These are phyloP conservation scores for Thecocarcelia acutangulata DNA, from an alignment of 2,888 invertebrate genomes.

Conservation along the genomic window DNA sequence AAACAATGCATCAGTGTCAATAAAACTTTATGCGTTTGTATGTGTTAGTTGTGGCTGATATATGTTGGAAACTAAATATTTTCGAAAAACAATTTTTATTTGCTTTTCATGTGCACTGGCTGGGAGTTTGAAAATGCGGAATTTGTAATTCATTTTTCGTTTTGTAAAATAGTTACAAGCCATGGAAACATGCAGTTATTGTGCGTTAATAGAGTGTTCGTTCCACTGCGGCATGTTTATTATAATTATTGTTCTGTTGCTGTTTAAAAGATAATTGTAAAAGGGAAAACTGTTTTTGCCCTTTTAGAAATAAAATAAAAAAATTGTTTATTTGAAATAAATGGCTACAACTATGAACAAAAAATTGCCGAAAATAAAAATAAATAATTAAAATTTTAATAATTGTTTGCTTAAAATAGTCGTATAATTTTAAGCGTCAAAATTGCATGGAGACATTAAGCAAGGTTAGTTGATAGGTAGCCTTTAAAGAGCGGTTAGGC, in stretches of 20 bases:
- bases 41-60: background rate
- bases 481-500: no score
- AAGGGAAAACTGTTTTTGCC: background rate
- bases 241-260: slow-evolving; percentile 10
- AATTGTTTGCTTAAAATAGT: no score
- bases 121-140: background rate
- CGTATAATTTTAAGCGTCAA: no score
- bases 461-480: no score
- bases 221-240: slow-evolving; percentile 21
- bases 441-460: no score
- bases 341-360: background rate
- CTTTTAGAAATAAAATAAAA: background rate
- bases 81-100: slow-evolving; percentile 4
- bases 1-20: slow-evolving; percentile 31
- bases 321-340: background rate
- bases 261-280: slow-evolving; percentile 20
- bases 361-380: no score
- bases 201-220: slow-evolving; percentile 23
- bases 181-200: slow-evolving; percentile 5
- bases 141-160: background rate
- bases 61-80: slow-evolving; percentile 21
- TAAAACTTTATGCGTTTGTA: slow-evolving; percentile 19
- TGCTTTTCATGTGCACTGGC: slow-evolving; percentile 3
- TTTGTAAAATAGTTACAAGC: slow-evolving; percentile 18
- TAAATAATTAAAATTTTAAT: no score